Evolutionary conservation across 2,113 vertebrate genomes (phyloP).

Genomic region (Oryzias woworae): DNA sequence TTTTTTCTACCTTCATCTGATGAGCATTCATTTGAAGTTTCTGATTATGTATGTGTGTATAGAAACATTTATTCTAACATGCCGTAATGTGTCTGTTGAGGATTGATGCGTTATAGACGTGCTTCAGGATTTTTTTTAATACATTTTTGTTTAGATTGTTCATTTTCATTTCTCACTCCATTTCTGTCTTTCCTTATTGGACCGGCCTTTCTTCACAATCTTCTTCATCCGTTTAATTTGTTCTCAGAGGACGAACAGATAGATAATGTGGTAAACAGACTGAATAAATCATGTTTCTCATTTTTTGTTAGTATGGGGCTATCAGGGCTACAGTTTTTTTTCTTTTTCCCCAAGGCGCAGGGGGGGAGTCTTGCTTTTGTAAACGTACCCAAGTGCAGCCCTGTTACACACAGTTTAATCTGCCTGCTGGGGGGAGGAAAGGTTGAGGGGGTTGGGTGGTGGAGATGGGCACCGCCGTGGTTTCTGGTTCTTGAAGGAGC

Average conservation of each 20-base stretch:
- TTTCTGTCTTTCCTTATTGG: slow-evolving; percentile 14
- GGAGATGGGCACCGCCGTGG: slow-evolving; percentile 11
- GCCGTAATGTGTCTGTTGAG: neutral
- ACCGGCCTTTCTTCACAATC: slow-evolving; percentile 31
- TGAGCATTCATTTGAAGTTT: slow-evolving; percentile 2
- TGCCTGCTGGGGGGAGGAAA: slow-evolving; percentile 51
- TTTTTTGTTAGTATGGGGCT: slow-evolving; percentile 8
- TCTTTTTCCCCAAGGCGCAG: slow-evolving; percentile 52
- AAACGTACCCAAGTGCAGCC: slow-evolving; percentile 65
- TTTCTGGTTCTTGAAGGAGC: slow-evolving; percentile 38
- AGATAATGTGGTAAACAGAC: slow-evolving; percentile 73
- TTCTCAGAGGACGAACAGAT: slow-evolving; percentile 71
- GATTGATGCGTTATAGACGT: slow-evolving; percentile 17
- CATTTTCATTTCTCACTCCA: slow-evolving; percentile 29
- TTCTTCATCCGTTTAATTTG: slow-evolving; percentile 74
- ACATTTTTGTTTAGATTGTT: slow-evolving; percentile 42
- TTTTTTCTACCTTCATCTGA: neutral
- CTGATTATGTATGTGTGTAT: neutral
- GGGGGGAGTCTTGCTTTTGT: slow-evolving; percentile 48
- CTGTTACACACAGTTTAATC: slow-evolving; percentile 66
- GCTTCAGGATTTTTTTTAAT: slow-evolving; percentile 15
- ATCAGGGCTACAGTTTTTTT: slow-evolving; percentile 56
- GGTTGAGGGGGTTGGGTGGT: slow-evolving; percentile 8
- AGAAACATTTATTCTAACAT: slow-evolving; percentile 3
- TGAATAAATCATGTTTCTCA: slow-evolving; percentile 74